These are phyloP conservation scores for Koerneria pararmatus DNA, from an alignment of 2,888 invertebrate species.

Conservation along the genomic window DNA sequence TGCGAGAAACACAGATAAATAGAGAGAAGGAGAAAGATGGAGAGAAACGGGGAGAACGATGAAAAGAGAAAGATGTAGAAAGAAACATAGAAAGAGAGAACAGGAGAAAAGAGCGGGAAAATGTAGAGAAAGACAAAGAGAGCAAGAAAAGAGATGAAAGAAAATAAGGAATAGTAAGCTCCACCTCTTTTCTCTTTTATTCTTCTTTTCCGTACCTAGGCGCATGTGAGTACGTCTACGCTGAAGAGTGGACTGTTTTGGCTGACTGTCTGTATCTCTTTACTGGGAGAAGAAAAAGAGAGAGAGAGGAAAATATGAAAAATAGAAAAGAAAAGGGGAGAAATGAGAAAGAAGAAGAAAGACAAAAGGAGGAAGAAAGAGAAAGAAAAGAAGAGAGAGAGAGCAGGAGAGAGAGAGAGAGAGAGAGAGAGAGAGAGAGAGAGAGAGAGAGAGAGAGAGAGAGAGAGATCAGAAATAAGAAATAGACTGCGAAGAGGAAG, in stretches of 20 bases:
- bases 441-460: slow-evolving; percentile 1
- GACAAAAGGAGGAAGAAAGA: slow-evolving; percentile 8
- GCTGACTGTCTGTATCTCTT: too few relatives aligned
- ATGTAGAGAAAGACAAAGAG: slow-evolving; percentile 1
- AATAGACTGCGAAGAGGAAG: too few relatives aligned
- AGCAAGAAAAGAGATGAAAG: background rate
- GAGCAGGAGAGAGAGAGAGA: slow-evolving; percentile 4
- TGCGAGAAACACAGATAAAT: background rate
- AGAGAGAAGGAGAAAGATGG: background rate
- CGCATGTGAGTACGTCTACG: too few relatives aligned
- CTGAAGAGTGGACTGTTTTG: too few relatives aligned
- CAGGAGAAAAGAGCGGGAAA: slow-evolving; percentile 17
- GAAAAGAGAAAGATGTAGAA: slow-evolving; percentile 8
- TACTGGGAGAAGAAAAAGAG: too few relatives aligned
- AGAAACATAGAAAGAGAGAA: slow-evolving; percentile 16
- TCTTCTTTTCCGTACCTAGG: too few relatives aligned
- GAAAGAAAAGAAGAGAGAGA: too few relatives aligned
- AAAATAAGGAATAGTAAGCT: too few relatives aligned
- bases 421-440: background rate
- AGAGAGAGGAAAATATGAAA: too few relatives aligned
- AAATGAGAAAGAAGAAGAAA: slow-evolving; percentile 11
- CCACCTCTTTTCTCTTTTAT: too few relatives aligned
- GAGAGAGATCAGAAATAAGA: too few relatives aligned
- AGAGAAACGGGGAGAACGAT: background rate
- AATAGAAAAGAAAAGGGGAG: slow-evolving; percentile 1